Conservation (phyloP, 2,113 vertebrate species). For the Nothocercus nigrocapillus region DNA sequence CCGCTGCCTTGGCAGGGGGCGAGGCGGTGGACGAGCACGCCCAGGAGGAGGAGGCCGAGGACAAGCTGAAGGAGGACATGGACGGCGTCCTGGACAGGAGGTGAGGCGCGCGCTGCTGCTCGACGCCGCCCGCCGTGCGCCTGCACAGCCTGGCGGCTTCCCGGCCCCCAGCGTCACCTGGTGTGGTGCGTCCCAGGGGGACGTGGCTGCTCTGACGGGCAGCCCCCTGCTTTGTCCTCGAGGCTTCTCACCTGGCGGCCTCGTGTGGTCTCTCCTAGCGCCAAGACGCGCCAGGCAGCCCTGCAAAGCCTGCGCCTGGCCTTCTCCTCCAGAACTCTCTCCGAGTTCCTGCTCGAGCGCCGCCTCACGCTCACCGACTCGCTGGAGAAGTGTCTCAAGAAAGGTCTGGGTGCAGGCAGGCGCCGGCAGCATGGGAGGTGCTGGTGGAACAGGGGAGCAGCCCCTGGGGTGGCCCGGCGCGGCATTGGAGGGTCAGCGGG, state of each 20-base stretch:
- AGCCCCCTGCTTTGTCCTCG: neutral
- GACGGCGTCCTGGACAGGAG: slow-evolving; percentile 92
- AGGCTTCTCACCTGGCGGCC: neutral
- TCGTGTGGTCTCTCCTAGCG: slow-evolving; percentile 59
- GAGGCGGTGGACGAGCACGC: slow-evolving; percentile 85
- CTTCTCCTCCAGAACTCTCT: slow-evolving; percentile 85
- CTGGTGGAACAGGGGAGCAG: too few relatives aligned
- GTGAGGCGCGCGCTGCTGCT: slow-evolving; percentile 61
- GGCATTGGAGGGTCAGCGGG: too few relatives aligned
- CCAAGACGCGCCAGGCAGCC: slow-evolving; percentile 85
- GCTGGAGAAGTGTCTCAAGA: slow-evolving; percentile 92
- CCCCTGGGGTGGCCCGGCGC: too few relatives aligned
- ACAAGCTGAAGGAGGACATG: slow-evolving; percentile 91
- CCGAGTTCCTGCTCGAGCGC: slow-evolving; percentile 88
- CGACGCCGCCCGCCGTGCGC: neutral
- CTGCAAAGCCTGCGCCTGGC: slow-evolving; percentile 86
- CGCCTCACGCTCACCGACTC: slow-evolving; percentile 87
- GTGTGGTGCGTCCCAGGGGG: neutral
- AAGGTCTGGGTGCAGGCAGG: slow-evolving; percentile 75
- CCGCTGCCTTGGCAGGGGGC: slow-evolving; percentile 72
- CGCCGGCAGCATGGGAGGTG: too few relatives aligned
- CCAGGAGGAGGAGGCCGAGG: slow-evolving; percentile 88
- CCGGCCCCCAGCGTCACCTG: neutral
- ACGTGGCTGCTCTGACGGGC: neutral
- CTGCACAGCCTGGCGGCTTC: neutral